A percentile compares a stretch with the other conserved stretches of the same genome.
Evolutionary conservation across 2,797 vertebrate species (phyloP).

Genomic region (Gymnocypris eckloni): DNA sequence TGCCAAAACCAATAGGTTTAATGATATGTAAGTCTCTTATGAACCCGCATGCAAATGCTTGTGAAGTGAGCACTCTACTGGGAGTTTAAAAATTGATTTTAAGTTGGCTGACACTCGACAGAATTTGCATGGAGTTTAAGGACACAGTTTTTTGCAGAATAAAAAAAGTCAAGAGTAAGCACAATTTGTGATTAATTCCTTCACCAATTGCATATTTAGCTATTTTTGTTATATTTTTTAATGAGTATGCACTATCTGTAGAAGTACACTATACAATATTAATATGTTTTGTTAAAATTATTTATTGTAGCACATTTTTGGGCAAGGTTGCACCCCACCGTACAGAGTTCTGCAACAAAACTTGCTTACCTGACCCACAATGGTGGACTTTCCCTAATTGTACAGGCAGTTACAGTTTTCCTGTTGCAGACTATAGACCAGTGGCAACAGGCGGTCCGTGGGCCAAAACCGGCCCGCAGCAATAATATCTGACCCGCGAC

Average conservation of each 20-base stretch:
- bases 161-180: constrained; percentile 30
- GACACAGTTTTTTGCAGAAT: neutral
- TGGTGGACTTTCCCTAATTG: no score
- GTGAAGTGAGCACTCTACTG: constrained; percentile 2
- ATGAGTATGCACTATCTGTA: neutral
- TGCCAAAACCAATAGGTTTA: constrained; percentile 12
- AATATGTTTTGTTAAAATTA: no score
- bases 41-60: constrained; percentile 1
- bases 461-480: no score
- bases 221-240: neutral
- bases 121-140: constrained; percentile 26
- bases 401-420: no score
- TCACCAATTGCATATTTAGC: neutral
- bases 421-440: no score
- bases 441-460: no score
- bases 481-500: no score
- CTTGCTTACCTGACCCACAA: no score
- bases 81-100: constrained; percentile 29
- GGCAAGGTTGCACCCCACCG: no score
- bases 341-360: no score
- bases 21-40: neutral
- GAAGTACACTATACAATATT: neutral
- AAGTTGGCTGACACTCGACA: constrained; percentile 18
- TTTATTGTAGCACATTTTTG: no score
- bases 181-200: constrained; percentile 26